Evolutionary conservation across 2,797 vertebrate genomes (phyloP), one percentile per base, ranked within the genome.

Genomic region (Octomys mimax): DNA sequence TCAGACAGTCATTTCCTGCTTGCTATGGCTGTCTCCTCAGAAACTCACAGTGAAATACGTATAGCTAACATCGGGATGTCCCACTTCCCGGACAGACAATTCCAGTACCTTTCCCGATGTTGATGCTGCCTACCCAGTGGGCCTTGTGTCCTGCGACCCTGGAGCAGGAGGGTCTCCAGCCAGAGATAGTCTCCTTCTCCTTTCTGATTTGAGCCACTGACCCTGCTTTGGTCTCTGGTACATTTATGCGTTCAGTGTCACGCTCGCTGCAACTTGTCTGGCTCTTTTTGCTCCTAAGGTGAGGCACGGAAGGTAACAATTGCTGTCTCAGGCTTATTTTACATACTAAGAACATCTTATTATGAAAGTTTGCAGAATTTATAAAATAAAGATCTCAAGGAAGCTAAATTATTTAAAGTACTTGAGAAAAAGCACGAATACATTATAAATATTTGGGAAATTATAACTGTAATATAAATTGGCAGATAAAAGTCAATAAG

Each of bases 311-410:
- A 71, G 61, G n/a, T 61, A 73, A 64, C 42, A 86, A 36, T 89
- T 84, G n/a, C 78, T 78, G 86, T 33, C 87, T 96, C 36, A 3
- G 7, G 71, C 57, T 93, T 84, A 89, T 81, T 96, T 96, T 90
- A 68, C 2, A 92, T 28, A 36, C 61, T 61, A 73, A 61, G 36
- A 61, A 86, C 64, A 85, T 93, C 96, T 93, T 91, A 83, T 79
- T 94, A 83, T 80, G 71, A 82, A 87, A 89, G 28, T 42, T 12
- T 16, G 4, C n/a, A 86, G 49, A 81, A 91, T 94, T 86, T 95
- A 33, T 96, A 92, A 92, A 88, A 93, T 73, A 54, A 88, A 94
- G 86, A 92, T 22, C 42, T 91, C 82, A 79, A 78, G 82, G n/a
- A 79, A 85, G 73, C 19, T 73, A 77, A 95, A 61, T 87, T 81